phyloP scores from a whole-genome alignment of 2,113 vertebrate genomes.

The Pheucticus melanocephalus region DNA sequence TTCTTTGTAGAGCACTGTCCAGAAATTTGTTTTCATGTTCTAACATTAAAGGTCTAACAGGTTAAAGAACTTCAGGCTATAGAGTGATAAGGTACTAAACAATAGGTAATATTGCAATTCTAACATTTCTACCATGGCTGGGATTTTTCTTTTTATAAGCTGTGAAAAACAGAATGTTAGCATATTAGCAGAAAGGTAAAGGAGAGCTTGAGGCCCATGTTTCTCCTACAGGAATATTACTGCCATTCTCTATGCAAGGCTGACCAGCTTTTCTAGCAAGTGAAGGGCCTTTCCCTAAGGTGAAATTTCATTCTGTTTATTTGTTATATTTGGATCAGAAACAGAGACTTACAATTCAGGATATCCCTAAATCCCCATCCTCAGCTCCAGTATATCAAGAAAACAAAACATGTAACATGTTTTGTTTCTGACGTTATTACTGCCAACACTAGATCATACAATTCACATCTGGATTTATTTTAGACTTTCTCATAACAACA shows the following conservation, averaged over 20 bases:
- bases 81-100: neutral
- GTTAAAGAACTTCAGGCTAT: neutral
- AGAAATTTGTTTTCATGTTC: neutral
- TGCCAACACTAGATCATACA: neutral
- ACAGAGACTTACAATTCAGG: neutral
- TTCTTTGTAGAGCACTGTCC: neutral
- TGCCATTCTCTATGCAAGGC: neutral
- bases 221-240: neutral
- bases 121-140: neutral
- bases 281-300: neutral
- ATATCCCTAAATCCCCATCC: neutral
- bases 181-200: neutral
- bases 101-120: neutral
- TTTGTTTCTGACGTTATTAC: conserved; percentile 5
- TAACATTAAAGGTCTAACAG: neutral
- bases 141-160: neutral
- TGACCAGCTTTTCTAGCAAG: conserved; percentile 1
- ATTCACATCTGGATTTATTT: conserved; percentile 60
- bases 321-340: neutral
- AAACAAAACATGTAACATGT: neutral
- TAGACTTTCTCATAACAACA: conserved; percentile 52
- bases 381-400: neutral
- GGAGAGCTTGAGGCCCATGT: neutral
- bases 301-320: neutral
- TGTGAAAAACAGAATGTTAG: neutral